Conservation (phyloP, 2,113 vertebrate species). For the Thryonomys swinderianus region DNA sequence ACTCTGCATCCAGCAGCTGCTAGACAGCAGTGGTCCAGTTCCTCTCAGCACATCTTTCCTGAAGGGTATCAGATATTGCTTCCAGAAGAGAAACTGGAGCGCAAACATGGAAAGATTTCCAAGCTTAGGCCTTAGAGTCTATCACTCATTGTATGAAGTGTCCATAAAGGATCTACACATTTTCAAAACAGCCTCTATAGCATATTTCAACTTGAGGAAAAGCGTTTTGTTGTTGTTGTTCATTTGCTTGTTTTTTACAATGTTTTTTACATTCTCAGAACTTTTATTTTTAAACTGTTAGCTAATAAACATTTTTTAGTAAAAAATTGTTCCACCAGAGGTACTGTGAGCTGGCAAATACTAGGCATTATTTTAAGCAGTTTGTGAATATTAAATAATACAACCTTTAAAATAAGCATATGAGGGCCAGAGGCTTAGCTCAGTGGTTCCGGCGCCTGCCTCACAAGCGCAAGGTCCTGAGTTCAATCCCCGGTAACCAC, state of each 20-base stretch:
- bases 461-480: too few relatives aligned
- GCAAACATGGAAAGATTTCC: neutral
- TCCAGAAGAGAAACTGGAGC: constrained; percentile 8
- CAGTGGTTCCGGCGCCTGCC: too few relatives aligned
- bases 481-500: too few relatives aligned
- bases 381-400: constrained; percentile 34
- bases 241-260: neutral
- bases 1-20: neutral
- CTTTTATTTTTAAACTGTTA: neutral
- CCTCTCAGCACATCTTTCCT: neutral
- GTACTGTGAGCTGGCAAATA: neutral
- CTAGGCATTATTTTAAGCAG: neutral
- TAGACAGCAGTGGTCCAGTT: neutral
- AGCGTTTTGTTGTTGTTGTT: too few relatives aligned
- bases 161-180: neutral
- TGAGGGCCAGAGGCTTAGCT: too few relatives aligned
- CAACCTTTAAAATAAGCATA: neutral
- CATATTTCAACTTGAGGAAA: neutral
- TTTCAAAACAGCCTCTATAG: constrained; percentile 33
- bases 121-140: neutral
- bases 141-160: neutral
- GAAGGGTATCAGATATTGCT: neutral
- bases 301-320: neutral
- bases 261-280: neutral
- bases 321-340: neutral